These are phyloP conservation scores for Drosophila setifemur DNA, from an alignment of 1,140 invertebrate genomes.

Conservation along the genomic window DNA sequence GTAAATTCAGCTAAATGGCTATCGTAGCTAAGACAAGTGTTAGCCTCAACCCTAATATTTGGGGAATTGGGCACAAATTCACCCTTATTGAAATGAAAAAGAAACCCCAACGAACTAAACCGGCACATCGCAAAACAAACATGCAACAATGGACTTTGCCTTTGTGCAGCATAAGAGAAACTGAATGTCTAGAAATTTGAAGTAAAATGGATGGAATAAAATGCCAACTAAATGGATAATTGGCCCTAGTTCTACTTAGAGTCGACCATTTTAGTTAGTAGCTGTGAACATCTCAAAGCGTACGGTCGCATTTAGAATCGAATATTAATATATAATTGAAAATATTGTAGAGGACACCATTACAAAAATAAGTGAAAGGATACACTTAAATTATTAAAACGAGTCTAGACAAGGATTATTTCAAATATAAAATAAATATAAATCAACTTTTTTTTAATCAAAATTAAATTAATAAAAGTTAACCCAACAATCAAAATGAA, in stretches of 20 bases:
- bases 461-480: background rate
- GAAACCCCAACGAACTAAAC: slow-evolving; percentile 35
- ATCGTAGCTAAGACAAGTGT: slow-evolving; percentile 38
- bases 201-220: slow-evolving; percentile 30
- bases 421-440: background rate
- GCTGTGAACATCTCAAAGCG: slow-evolving; percentile 41
- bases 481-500: slow-evolving; percentile 64
- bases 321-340: background rate
- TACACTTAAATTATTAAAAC: background rate
- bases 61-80: slow-evolving; percentile 28
- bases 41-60: slow-evolving; percentile 61
- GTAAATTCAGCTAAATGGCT: slow-evolving; percentile 36
- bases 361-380: slow-evolving; percentile 14
- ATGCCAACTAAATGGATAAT: slow-evolving; percentile 50
- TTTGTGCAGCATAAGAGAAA: slow-evolving; percentile 31
- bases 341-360: no score
- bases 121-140: background rate
- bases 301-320: slow-evolving; percentile 35
- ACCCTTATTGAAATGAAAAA: background rate
- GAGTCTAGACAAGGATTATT: no score
- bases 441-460: background rate
- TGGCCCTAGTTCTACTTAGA: slow-evolving; percentile 44
- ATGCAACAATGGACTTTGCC: slow-evolving; percentile 43
- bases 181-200: slow-evolving; percentile 2
- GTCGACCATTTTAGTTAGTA: slow-evolving; percentile 45